A percentile compares a stretch with the other conserved stretches of the same genome.
Conservation (phyloP, 2,113 vertebrate species). For the Etheostoma spectabile region DNA sequence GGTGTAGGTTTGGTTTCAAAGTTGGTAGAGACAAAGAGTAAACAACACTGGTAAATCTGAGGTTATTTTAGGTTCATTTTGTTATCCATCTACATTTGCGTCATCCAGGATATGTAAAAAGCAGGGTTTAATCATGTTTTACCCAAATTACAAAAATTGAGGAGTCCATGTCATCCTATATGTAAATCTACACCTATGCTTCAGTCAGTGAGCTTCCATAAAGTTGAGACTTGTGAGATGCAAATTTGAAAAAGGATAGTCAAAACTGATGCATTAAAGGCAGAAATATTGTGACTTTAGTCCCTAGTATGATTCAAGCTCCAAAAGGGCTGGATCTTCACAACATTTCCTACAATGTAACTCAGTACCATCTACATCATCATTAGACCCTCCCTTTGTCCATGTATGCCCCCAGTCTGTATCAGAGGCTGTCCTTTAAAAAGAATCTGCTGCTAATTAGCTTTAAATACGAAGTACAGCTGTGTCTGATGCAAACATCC, state of each 20-base stretch:
- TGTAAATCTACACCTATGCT: background rate
- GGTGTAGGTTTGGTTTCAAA: conserved; percentile 40
- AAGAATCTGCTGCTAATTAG: background rate
- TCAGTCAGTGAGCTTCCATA: background rate
- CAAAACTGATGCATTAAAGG: background rate
- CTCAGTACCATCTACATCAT: background rate
- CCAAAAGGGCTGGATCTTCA: background rate
- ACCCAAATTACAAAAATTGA: background rate
- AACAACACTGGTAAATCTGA: conserved; percentile 8
- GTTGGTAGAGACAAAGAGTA: conserved; percentile 36
- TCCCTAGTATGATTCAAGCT: background rate
- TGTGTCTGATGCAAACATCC: background rate
- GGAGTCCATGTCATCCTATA: background rate
- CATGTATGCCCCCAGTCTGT: background rate
- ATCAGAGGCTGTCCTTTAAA: background rate
- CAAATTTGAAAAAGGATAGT: background rate
- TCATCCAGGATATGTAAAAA: conserved; percentile 13
- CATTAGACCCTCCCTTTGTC: background rate
- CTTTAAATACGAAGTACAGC: background rate
- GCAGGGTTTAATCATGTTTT: background rate
- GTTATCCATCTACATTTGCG: background rate
- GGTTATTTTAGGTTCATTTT: conserved; percentile 6
- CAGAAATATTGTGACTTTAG: background rate
- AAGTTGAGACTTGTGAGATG: background rate
- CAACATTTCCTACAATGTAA: background rate